Base-by-base conservation (phyloP, 2,113 vertebrate genomes). In the Myotis davidii region DNA sequence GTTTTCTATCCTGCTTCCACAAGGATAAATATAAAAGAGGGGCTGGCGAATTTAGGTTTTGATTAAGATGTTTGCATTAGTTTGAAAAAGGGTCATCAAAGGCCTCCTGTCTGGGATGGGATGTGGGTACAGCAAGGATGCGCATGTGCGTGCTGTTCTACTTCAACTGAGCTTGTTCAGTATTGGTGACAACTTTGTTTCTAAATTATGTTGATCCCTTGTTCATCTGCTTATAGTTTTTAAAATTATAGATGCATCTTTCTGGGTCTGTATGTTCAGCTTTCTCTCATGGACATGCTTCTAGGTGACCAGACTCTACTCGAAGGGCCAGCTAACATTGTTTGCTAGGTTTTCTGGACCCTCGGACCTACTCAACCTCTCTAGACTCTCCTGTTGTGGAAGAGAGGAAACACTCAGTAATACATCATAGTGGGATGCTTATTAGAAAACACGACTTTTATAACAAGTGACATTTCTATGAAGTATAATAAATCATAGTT, bases 361-460 rank as follows among this genome's bases (percentile, higher is more conserved):
- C 2, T 92, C 86, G 95, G 96, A 89, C 1, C 21, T 48, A 0
- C n/a, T 84, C 3, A 6, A 1, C 91, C 29, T 97, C 89, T 96
- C 6, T 45, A 95, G 84, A 81, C 20, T 79, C 54, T 88, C 39
- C 5, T 56, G 88, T n/a, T 94, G 45, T 94, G 50, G 92, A 45
- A 96, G 64, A 90, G 3, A 85, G 50, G 64, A 56, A 94, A n/a
- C 3, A 84, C 78, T 90, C 21, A 81, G 48, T 32, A 83, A 32
- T 11, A 52, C 67, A 52, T n/a, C 39, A 91, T 90, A 92, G 27
- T 78, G 74, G 34, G 0, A 65, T 95, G 21, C 45, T 97, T 95
- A 96, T 96, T 96, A 95, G 93, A 95, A 92, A 96, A 97, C 14
- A 50, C 12, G 34, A 13, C 21, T 97, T 32, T 97, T 3, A 61